A percentile compares a stretch with the other conserved stretches of the same genome.
phyloP scores from a whole-genome alignment of 2,113 vertebrate genomes.

The Chaenocephalus aceratus region DNA sequence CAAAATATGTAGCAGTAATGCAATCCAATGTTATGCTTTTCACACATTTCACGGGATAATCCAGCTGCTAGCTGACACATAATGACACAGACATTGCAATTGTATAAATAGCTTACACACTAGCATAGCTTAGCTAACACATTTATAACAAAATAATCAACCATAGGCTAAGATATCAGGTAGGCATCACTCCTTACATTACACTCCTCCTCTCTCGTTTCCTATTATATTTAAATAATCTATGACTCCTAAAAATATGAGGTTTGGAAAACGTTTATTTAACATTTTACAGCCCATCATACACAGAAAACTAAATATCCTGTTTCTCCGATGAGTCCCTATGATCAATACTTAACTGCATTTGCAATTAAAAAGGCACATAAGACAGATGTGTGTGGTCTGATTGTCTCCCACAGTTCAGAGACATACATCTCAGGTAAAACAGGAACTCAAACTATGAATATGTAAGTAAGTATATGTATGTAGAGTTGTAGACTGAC shows the following conservation, averaged over 20 bases:
- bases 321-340: neutral
- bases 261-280: neutral
- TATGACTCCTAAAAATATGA: neutral
- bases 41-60: neutral
- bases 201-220: neutral
- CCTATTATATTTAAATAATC: constrained; percentile 11
- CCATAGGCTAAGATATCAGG: neutral
- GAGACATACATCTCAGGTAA: neutral
- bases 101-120: neutral
- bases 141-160: neutral
- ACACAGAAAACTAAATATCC: neutral
- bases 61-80: neutral
- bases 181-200: neutral
- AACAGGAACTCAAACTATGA: neutral
- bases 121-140: neutral
- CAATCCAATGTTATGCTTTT: constrained; percentile 16
- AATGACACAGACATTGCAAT: neutral
- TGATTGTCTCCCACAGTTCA: neutral
- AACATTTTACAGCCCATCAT: neutral
- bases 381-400: neutral
- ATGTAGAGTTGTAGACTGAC: neutral
- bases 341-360: neutral
- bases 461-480: neutral
- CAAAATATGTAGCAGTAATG: neutral
- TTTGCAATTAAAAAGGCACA: neutral